Evolutionary conservation across 2,113 vertebrate species (phyloP).

Genomic region (Sinocyclocheilus anshuiensis): DNA sequence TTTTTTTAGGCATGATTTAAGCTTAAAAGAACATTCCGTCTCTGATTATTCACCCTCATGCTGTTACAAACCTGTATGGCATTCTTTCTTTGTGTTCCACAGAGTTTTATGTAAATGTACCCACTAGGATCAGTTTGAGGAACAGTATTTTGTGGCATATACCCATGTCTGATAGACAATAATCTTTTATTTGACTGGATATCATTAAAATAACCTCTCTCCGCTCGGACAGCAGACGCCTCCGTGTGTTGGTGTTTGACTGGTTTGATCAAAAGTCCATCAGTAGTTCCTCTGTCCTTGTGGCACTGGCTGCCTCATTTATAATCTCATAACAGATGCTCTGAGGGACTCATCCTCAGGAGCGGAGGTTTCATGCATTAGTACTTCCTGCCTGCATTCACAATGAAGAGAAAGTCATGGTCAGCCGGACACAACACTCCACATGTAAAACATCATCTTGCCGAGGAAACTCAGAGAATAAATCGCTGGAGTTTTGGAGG

Average conservation of each 20-base stretch:
- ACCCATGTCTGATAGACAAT: background rate
- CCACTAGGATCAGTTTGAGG: background rate
- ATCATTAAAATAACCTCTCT: background rate
- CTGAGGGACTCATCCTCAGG: constrained; percentile 38
- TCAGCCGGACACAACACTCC: constrained; percentile 28
- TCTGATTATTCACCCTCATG: background rate
- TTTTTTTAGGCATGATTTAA: background rate
- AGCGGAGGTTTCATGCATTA: constrained; percentile 50
- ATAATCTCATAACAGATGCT: constrained; percentile 51
- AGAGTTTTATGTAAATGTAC: background rate
- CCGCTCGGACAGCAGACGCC: background rate
- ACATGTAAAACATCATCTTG: constrained; percentile 21
- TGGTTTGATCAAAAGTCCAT: constrained; percentile 36
- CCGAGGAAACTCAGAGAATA: background rate
- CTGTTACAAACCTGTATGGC: background rate
- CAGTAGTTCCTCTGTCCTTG: constrained; percentile 56
- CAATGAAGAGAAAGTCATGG: constrained; percentile 45
- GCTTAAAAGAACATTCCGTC: background rate
- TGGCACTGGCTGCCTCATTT: constrained; percentile 48
- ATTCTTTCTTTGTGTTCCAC: background rate
- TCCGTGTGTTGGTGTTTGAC: constrained; percentile 25
- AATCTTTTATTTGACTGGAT: background rate
- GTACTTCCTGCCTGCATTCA: constrained; percentile 36
- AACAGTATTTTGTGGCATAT: background rate
- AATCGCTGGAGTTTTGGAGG: background rate